Evolutionary conservation across 1,140 invertebrate genomes (phyloP), one percentile per base, ranked within the genome.

Genomic region (Rhyzopertha dominica): DNA sequence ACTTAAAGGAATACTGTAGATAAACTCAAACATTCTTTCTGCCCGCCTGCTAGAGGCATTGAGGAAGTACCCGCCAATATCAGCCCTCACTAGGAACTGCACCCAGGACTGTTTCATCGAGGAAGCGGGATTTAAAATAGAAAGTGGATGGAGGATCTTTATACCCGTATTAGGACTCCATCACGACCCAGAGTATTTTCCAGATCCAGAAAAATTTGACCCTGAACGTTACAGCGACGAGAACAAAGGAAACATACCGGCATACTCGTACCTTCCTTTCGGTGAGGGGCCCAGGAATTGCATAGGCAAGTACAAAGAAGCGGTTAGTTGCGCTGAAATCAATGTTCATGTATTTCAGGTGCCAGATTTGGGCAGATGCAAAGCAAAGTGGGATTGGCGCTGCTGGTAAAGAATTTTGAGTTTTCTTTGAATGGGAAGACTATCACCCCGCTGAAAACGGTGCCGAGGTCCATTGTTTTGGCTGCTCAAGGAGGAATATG

Each of bases 121-220:
- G 2, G 56, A 59, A 29, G 58, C 66, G 1, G 53, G 62, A 0
- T 42, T 64, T 9, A 49, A 62, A 1, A 49, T 74, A 5, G 60
- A 69, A 74, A 67, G 65, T 41, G 63, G 56, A 0, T 51, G 56
- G 0, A 18, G 24, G 4, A 2, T 69, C 0, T 44, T 60, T 38
- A 56, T 75, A 12, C 65, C 72, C 4, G 41, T 66, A 5, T 53
- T 54, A 10, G 64, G 45, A 0, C 13, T 73, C 0, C 71, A 74
- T 20, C 37, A 49, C 4, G 73, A 81, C 55, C 62, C 71, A 1
- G 53, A 72, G 12, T 65, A 70, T 39, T 85, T 46, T 37, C 71
- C 78, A 19, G 66, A 84, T 42, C 80, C 82, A 4, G 71, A 78
- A 26, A 62, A 60, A 19, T 86, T 81, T 56, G 71, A 83, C 62